phyloP scores from a whole-genome alignment of 2,113 vertebrate genomes.

The Mustela lutreola region DNA sequence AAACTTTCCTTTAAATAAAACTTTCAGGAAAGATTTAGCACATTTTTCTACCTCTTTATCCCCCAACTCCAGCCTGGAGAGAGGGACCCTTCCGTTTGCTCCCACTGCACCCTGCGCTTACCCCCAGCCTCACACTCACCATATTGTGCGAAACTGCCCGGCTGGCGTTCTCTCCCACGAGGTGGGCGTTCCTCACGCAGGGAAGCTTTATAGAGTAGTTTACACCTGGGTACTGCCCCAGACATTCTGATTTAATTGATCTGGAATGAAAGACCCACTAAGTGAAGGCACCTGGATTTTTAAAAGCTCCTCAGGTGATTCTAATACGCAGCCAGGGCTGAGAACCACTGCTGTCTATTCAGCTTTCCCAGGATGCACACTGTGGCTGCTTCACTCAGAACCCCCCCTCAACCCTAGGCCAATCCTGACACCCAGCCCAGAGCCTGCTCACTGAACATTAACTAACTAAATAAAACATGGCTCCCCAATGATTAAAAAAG shows the following conservation, averaged over 20 bases:
- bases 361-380: background rate
- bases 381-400: fast-evolving
- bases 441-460: background rate
- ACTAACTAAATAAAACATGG: background rate
- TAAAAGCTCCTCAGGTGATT: background rate
- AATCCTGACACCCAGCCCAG: background rate
- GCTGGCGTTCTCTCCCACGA: fast-evolving
- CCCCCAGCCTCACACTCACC: background rate
- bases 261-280: background rate
- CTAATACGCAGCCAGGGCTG: no score
- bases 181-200: fast-evolving
- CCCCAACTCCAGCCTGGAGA: no score
- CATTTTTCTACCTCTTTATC: background rate
- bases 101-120: no score
- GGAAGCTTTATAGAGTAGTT: background rate
- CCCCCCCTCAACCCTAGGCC: background rate
- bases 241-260: background rate
- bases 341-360: background rate
- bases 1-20: background rate
- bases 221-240: background rate
- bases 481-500: background rate
- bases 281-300: background rate
- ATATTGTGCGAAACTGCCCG: fast-evolving
- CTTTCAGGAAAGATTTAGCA: background rate
- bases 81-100: fast-evolving